Base-by-base conservation (phyloP, 1,140 invertebrate species). In the Calephelis nemesis region DNA sequence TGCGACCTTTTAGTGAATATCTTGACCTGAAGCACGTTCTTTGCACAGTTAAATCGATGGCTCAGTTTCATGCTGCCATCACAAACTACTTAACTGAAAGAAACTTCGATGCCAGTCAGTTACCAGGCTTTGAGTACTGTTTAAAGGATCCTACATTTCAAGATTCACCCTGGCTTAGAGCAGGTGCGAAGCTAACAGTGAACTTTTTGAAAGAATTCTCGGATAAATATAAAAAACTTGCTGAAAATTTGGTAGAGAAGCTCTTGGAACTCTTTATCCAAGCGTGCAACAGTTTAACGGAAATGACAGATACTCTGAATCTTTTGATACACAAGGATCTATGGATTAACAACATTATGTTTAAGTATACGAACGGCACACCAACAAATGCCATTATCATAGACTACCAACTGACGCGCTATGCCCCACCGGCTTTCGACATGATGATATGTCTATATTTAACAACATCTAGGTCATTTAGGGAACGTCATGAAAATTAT, bases 141-240 rank as follows among this genome's bases (percentile, higher is more conserved):
- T 60, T 60, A 12, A 60, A 60, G 13, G 58, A 60, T 0, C 58
- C 58, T 11, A 60, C 58, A 40, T 60, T 60, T 40, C n/a, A 11
- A 7, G 30, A 60, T 11, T 60, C 58, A n/a, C 58, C 58, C 12
- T 60, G 58, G 58, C 58, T 60, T 40, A 60, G 58, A 40, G 39
- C 58, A 7, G 58, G 19, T n/a, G 39, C 30, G 9, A 60, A 60
- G 19, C 12, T 60, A n/a, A 60, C 58, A 3, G 30, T 30, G 4
- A 60, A 60, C 39, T 60, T 60, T 11, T 60, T 60, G 39, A 60
- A 60, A 60, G 58, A 60, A 10, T 60, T 60, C 39, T 60, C 58
- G 12, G 7, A n/a, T 10, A 60, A 60, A 60, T 60, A 30, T n/a
- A 60, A n/a, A 7, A 10, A 60, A 10, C 7, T 5, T 6, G n/a